phyloP scores from a whole-genome alignment of 2,888 invertebrate genomes.

The Athripsodes cinereus region DNA sequence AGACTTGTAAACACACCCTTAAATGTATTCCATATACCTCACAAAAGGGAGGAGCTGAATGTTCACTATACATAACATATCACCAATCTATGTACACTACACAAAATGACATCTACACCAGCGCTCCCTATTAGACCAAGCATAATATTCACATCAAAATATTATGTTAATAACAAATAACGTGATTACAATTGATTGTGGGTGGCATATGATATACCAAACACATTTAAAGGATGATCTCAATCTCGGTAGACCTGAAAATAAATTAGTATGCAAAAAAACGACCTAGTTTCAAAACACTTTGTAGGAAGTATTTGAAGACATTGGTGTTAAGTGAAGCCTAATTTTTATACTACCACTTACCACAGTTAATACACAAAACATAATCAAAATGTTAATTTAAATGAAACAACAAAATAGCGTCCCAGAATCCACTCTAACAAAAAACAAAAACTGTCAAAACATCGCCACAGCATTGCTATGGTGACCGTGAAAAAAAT shows the following conservation, averaged over 20 bases:
- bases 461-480: slow-evolving; percentile 15
- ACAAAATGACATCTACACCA: no score
- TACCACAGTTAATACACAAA: not conserved
- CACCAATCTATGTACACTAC: no score
- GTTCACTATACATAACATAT: no score
- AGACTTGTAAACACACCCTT: no score
- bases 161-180: not conserved
- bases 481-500: slow-evolving; percentile 16
- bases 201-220: not conserved
- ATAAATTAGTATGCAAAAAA: not conserved
- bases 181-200: not conserved
- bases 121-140: no score
- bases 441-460: slow-evolving; percentile 20
- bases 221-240: not conserved
- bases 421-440: not conserved
- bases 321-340: not conserved
- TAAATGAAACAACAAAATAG: not conserved
- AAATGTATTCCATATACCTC: no score
- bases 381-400: not conserved
- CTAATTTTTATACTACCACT: not conserved
- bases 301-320: not conserved
- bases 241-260: no score
- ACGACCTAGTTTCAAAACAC: not conserved
- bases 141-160: no score
- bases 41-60: no score